Base-by-base conservation (phyloP, 2,113 vertebrate genomes). In the Thalassoma bifasciatum region DNA sequence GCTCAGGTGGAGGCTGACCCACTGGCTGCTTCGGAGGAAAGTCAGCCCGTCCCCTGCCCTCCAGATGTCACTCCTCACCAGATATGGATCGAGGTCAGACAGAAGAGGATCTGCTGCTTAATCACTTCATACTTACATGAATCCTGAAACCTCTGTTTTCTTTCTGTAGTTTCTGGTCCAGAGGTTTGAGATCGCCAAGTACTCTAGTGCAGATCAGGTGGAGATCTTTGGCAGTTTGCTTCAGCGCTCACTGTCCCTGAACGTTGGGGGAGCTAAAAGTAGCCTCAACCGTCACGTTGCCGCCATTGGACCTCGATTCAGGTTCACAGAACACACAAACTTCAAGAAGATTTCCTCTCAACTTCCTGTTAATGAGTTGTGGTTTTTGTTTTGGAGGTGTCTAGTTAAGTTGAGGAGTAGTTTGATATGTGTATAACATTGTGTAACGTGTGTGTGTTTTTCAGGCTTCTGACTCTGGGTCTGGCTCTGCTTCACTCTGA, bases 131-230 rank as follows among this genome's bases (percentile, higher is more conserved):
- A 9, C 12, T 40, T 40, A 2, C 12, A 40, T 13, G 12, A 40
- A 40, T 2, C 38, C 38, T 44, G 14, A 9, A n/a, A 19, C 4
- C 12, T 37, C 51, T 8, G 5, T 38, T 37, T 13, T 14, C 44
- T 26, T 66, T 26, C 7, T 57, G n/a, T 34, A 99, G 98, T 99
- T 99, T 83, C 92, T 99, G 50, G 95, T 96, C 53, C 98, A 99
- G 89, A 94, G 98, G 50, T 99, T 99, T 87, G 98, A 99, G 92
- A 99, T 99, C 0, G 98, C 98, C 9, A 99, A 99, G 75, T 99
- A 99, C 84, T 99, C 96, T 92, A 99, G 97, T 53, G 98, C 95
- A 0, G 98, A 99, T 90, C 98, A 99, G 51, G 97, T 99, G 88
- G 97, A 99, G 93, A 98, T 99, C 84, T 99, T 99, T 71, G 94